A percentile compares a stretch with the other conserved stretches of the same genome.
These are phyloP conservation scores for Shargacucullia verbasci DNA, from an alignment of 2,888 invertebrate genomes.

Conservation along the genomic window DNA sequence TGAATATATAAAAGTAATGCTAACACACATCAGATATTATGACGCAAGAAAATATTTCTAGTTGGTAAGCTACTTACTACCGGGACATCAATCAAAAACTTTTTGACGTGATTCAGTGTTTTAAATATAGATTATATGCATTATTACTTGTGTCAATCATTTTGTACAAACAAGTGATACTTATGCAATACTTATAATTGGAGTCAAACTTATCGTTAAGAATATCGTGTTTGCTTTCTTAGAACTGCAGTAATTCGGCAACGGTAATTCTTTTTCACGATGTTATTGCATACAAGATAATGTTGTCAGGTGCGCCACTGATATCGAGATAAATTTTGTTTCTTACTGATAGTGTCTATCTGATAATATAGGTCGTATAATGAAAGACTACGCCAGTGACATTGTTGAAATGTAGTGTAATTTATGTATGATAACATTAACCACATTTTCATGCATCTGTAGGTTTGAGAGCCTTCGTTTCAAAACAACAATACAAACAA, in stretches of 20 bases:
- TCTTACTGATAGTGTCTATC: constrained; percentile 43
- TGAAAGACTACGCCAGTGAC: constrained; percentile 14
- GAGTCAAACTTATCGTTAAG: constrained; percentile 14
- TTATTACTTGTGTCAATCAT: background rate
- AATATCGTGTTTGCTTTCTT: constrained; percentile 28
- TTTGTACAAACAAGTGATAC: constrained; percentile 11
- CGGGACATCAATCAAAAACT: too few relatives aligned
- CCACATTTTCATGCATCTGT: constrained; percentile 4
- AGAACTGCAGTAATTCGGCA: constrained; percentile 39
- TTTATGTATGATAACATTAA: constrained; percentile 1
- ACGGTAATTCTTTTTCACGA: constrained; percentile 31
- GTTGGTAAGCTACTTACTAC: too few relatives aligned
- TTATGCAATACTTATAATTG: constrained; percentile 24
- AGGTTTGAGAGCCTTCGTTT: background rate
- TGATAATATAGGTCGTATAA: constrained; percentile 45
- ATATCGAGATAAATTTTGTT: constrained; percentile 53
- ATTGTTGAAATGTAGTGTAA: constrained; percentile 19
- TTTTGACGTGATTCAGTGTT: background rate
- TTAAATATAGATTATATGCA: constrained; percentile 48
- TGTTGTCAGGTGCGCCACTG: constrained; percentile 50
- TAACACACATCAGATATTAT: too few relatives aligned
- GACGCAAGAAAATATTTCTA: too few relatives aligned
- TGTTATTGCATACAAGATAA: constrained; percentile 51
- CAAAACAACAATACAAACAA: too few relatives aligned
- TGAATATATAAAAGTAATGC: too few relatives aligned